These are phyloP conservation scores for Apotomis turbidana DNA, from an alignment of 2,888 invertebrate genomes.

Conservation along the genomic window DNA sequence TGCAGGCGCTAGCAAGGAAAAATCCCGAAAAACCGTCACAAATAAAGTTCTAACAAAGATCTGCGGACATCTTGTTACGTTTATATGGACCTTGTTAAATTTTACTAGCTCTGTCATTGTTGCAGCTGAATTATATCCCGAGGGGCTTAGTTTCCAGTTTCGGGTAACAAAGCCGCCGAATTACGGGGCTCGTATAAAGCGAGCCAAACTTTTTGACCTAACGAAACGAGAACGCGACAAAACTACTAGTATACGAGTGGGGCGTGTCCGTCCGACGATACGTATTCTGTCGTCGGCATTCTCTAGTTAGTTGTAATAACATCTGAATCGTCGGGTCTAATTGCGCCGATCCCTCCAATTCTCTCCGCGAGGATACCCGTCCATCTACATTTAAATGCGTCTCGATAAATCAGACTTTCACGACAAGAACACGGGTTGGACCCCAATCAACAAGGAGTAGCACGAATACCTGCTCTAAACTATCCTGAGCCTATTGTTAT, in stretches of 20 bases:
- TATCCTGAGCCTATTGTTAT: not conserved
- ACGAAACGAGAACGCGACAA: conserved; percentile 22
- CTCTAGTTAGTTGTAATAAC: conserved; percentile 28
- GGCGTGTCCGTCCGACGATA: conserved; percentile 28
- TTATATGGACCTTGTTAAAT: conserved; percentile 45
- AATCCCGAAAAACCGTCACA: conserved; percentile 22
- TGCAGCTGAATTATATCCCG: conserved; percentile 39
- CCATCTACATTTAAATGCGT: conserved; percentile 36
- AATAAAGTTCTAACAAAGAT: conserved; percentile 39
- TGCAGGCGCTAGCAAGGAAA: conserved; percentile 14
- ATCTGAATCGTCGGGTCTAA: conserved; percentile 29
- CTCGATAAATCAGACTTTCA: conserved; percentile 27
- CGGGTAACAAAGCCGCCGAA: conserved; percentile 34
- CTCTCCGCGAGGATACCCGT: conserved; percentile 14
- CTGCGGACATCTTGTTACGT: conserved; percentile 48
- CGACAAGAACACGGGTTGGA: conserved; percentile 14
- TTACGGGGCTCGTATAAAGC: conserved; percentile 23
- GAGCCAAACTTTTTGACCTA: conserved; percentile 33
- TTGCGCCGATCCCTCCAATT: conserved; percentile 31
- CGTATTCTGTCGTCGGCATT: conserved; percentile 27
- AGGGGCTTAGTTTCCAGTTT: conserved; percentile 36
- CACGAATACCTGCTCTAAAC: not conserved
- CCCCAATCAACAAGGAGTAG: conserved; percentile 1
- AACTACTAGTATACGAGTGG: conserved; percentile 8
- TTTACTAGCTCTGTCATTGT: conserved; percentile 40